phyloP scores from a whole-genome alignment of 2,888 invertebrate genomes.

The Charanyca ferruginea region DNA sequence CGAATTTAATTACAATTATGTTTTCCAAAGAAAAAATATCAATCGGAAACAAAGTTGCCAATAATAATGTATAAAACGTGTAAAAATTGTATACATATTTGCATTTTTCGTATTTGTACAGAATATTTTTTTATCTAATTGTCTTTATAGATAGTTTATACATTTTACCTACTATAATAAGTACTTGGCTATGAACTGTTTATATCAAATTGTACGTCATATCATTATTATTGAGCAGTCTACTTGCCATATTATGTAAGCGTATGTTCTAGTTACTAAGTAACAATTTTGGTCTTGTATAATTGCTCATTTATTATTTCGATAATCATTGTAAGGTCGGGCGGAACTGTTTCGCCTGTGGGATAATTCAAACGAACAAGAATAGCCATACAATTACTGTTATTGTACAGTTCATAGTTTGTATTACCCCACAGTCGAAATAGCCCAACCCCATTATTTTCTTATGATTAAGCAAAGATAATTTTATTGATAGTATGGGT shows the following conservation, averaged over 20 bases:
- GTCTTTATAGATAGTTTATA: conserved; percentile 56
- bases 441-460: conserved; percentile 1
- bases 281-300: conserved; percentile 49
- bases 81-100: conserved; percentile 67
- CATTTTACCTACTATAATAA: conserved; percentile 45
- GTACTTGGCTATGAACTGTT: conserved; percentile 68
- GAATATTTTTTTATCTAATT: conserved; percentile 62
- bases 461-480: conserved; percentile 22
- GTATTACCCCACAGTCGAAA: neutral
- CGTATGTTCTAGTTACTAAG: conserved; percentile 61
- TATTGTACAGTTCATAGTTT: neutral
- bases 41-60: conserved; percentile 77
- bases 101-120: conserved; percentile 71
- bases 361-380: neutral
- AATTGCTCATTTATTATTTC: conserved; percentile 54
- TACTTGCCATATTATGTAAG: conserved; percentile 66
- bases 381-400: neutral
- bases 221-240: conserved; percentile 62
- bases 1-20: conserved; percentile 66
- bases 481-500: conserved; percentile 17
- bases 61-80: conserved; percentile 75
- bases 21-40: conserved; percentile 77
- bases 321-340: conserved; percentile 16
- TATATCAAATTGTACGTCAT: conserved; percentile 63
- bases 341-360: neutral